These are phyloP conservation scores for Seriola dumerili DNA, from an alignment of 2,113 vertebrate species.

Conservation along the genomic window DNA sequence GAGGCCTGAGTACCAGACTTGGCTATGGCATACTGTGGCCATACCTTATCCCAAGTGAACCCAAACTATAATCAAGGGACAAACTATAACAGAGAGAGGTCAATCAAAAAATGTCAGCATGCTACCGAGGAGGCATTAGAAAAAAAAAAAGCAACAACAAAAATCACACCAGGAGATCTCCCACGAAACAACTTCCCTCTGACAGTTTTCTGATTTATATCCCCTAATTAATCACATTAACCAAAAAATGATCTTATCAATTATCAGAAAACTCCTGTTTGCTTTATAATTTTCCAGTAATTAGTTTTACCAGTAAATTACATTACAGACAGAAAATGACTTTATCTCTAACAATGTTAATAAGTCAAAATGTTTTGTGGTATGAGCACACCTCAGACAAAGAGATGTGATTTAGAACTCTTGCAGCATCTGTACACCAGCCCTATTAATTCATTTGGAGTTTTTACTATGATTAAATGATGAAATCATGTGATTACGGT, in stretches of 20 bases:
- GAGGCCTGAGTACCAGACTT: slow-evolving; percentile 43
- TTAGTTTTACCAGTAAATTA: slow-evolving; percentile 11
- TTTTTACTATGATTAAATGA: slow-evolving; percentile 41
- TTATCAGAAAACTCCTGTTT: slow-evolving; percentile 22
- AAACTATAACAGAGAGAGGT: slow-evolving; percentile 9
- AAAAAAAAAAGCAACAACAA: slow-evolving; percentile 20
- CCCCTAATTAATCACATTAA: slow-evolving; percentile 24
- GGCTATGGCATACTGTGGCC: background rate
- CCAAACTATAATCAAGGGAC: slow-evolving; percentile 10
- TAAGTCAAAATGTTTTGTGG: slow-evolving; percentile 47
- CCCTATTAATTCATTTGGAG: slow-evolving; percentile 70
- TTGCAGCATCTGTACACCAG: slow-evolving; percentile 77
- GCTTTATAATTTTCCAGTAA: slow-evolving; percentile 9
- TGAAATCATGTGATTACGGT: slow-evolving; percentile 22
- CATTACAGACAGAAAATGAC: slow-evolving; percentile 33
- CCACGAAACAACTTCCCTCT: slow-evolving; percentile 7
- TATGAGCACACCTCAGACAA: slow-evolving; percentile 50
- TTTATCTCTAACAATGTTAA: slow-evolving; percentile 36
- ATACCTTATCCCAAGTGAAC: background rate
- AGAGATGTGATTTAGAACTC: slow-evolving; percentile 61
- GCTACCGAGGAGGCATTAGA: slow-evolving; percentile 26
- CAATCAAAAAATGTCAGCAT: slow-evolving; percentile 25
- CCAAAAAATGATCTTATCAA: slow-evolving; percentile 36
- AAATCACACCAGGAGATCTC: slow-evolving; percentile 16
- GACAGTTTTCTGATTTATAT: slow-evolving; percentile 28